A percentile compares a stretch with the other conserved stretches of the same genome.
Evolutionary conservation across 2,888 invertebrate genomes (phyloP).

Genomic region (Spicauda simplicius): DNA sequence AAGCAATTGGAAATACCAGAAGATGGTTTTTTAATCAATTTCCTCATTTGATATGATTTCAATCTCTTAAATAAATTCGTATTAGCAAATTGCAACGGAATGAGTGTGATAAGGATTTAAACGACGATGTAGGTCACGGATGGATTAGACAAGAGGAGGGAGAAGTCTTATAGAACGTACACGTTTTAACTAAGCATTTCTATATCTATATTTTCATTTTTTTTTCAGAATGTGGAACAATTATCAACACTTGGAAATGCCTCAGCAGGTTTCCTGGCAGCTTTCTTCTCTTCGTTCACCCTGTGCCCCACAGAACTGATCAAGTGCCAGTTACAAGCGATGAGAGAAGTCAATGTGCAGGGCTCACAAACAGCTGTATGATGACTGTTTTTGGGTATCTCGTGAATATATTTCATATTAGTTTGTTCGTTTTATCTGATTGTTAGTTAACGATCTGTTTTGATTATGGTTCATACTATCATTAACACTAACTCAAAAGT

Average conservation of each 20-base stretch:
- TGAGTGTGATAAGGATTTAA: too few species aligned
- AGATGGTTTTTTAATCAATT: too few species aligned
- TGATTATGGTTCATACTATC: too few species aligned
- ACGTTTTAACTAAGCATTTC: too few species aligned
- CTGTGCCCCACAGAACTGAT: conserved; percentile 99
- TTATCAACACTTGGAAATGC: conserved; percentile 92
- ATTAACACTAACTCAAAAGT: too few species aligned
- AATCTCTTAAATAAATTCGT: too few species aligned
- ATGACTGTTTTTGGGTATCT: conserved; percentile 72
- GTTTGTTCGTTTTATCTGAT: background rate
- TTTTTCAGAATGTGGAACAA: conserved; percentile 86
- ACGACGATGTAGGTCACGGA: too few species aligned
- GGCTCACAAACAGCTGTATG: conserved; percentile 77
- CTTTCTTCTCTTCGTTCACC: conserved; percentile 98
- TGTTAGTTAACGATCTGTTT: background rate
- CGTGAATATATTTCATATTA: conserved; percentile 46
- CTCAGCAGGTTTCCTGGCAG: conserved; percentile 95
- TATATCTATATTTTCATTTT: background rate
- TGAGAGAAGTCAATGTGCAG: conserved; percentile 89
- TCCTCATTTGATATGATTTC: too few species aligned
- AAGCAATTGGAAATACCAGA: too few species aligned
- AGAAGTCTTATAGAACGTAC: too few species aligned
- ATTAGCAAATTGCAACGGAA: too few species aligned
- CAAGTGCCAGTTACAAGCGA: conserved; percentile 98
- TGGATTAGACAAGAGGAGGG: too few species aligned